Evolutionary conservation across 2,113 vertebrate species (phyloP).

Genomic region (Zingel zingel): DNA sequence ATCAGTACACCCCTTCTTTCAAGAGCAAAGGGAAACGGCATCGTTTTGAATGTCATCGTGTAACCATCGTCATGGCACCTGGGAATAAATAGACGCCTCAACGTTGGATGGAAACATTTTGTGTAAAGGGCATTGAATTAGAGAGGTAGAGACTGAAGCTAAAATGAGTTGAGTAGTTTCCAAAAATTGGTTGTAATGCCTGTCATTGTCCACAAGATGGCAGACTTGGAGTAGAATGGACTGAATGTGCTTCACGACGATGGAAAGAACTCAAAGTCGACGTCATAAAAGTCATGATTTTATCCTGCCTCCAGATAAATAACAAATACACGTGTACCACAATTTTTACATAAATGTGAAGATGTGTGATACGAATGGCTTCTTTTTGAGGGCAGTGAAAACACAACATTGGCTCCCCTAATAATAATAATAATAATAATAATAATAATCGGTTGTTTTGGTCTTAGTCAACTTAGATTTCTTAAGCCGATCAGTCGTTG

Average conservation of each 20-base stretch:
- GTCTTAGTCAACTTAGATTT: too few relatives aligned
- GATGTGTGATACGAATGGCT: not conserved
- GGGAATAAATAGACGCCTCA: not conserved
- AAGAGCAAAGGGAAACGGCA: not conserved
- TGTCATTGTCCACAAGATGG: constrained; percentile 42
- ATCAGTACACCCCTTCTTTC: too few relatives aligned
- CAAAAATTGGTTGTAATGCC: constrained; percentile 6
- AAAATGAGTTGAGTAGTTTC: not conserved
- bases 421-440: too few relatives aligned
- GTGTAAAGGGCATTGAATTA: not conserved
- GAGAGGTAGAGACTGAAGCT: not conserved
- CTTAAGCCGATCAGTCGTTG: too few relatives aligned
- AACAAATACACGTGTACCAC: too few relatives aligned
- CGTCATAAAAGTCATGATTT: not conserved
- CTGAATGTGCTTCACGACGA: not conserved
- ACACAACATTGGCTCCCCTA: not conserved
- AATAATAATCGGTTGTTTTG: too few relatives aligned
- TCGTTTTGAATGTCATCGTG: not conserved
- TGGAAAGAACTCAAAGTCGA: not conserved
- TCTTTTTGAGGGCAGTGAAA: not conserved
- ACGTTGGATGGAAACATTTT: not conserved
- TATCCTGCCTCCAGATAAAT: not conserved
- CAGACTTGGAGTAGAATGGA: constrained; percentile 3
- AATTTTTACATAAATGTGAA: not conserved
- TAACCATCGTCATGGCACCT: not conserved